Evolutionary conservation across 2,797 vertebrate genomes (phyloP).

Genomic region (Podarcis lilfordi): DNA sequence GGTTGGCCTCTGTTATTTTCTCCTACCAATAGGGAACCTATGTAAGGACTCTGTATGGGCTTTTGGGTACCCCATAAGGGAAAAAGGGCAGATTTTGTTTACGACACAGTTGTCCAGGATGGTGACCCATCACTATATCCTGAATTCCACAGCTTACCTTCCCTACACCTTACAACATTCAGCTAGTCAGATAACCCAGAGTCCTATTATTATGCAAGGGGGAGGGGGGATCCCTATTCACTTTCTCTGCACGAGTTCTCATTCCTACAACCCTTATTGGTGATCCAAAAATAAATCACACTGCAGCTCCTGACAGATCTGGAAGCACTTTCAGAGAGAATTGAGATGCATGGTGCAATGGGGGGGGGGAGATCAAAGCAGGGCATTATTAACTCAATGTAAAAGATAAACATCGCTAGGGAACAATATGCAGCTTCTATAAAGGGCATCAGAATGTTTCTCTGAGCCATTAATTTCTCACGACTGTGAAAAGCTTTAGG

Average conservation of each 20-base stretch:
- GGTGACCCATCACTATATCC: too few species aligned
- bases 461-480: constrained; percentile 54
- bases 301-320: background rate
- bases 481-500: constrained; percentile 62
- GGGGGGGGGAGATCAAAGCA: constrained; percentile 30
- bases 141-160: too few species aligned
- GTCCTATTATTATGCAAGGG: too few species aligned
- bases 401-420: background rate
- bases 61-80: too few species aligned
- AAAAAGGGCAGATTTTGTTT: too few species aligned
- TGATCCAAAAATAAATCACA: constrained; percentile 5
- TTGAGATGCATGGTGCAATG: background rate
- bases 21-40: too few species aligned
- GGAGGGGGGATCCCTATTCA: too few species aligned
- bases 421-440: background rate
- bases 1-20: too few species aligned
- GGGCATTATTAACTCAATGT: background rate
- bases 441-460: constrained; percentile 32
- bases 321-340: background rate
- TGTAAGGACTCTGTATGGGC: too few species aligned
- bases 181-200: too few species aligned
- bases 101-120: too few species aligned
- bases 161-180: too few species aligned
- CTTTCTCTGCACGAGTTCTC: background rate
- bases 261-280: background rate